Conservation (phyloP, 2,888 invertebrate species). For the Nemotelus pantherinus region DNA sequence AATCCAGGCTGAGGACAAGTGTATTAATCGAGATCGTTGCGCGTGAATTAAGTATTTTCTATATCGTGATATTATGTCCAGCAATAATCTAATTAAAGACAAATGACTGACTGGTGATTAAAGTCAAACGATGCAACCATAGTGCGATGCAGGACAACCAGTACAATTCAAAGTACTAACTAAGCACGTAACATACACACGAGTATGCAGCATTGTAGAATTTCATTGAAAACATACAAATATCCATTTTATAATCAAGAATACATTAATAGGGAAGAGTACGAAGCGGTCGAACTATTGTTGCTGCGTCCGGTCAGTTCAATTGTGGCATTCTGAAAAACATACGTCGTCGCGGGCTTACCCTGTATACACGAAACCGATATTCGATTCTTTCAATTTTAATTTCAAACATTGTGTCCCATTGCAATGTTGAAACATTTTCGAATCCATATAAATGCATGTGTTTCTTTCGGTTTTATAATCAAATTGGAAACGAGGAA, state of each 20-base stretch:
- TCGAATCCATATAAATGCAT: constrained; percentile 33
- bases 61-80: constrained; percentile 34
- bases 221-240: constrained; percentile 40
- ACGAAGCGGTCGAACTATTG: not conserved
- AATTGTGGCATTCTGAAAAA: constrained; percentile 26
- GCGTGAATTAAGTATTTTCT: constrained; percentile 29
- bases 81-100: constrained; percentile 39
- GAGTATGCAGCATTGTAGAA: not conserved
- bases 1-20: not conserved
- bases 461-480: constrained; percentile 26
- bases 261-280: constrained; percentile 29
- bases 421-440: constrained; percentile 24
- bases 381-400: constrained; percentile 37
- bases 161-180: not conserved
- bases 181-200: not conserved
- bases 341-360: not conserved
- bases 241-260: constrained; percentile 38
- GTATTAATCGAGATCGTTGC: constrained; percentile 22
- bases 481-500: constrained; percentile 20
- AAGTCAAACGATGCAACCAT: constrained; percentile 40
- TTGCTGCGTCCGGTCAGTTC: constrained; percentile 8
- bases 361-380: not conserved
- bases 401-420: constrained; percentile 35
- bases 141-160: constrained; percentile 34
- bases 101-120: constrained; percentile 40